Percentiles rank a stretch among this genome's conserved stretches.
Conservation (phyloP, 2,888 invertebrate species). For the Polydrusus tereticollis region DNA sequence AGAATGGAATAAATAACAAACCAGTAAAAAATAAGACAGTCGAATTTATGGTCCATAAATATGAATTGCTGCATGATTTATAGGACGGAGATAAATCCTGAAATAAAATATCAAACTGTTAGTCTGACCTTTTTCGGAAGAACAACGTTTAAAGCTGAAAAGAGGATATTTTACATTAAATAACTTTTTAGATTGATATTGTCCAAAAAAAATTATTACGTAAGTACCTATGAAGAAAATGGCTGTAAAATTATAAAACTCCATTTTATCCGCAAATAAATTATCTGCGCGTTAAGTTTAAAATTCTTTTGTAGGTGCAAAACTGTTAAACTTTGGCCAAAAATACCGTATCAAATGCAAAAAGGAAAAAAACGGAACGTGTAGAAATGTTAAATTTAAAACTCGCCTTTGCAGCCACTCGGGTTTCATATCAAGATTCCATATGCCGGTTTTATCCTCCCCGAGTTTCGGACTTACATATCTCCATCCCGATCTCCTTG, state of each 20-base stretch:
- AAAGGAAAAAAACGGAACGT: slow-evolving; percentile 23
- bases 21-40: slow-evolving; percentile 5
- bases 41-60: slow-evolving; percentile 16
- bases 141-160: too few relatives aligned
- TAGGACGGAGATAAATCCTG: neutral
- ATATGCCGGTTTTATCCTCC: slow-evolving; percentile 51
- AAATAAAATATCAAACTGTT: neutral
- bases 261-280: too few relatives aligned
- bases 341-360: slow-evolving; percentile 11
- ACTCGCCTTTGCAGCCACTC: slow-evolving; percentile 25
- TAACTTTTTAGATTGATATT: too few relatives aligned
- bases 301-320: neutral
- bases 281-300: too few relatives aligned
- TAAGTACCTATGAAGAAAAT: too few relatives aligned
- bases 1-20: slow-evolving; percentile 17
- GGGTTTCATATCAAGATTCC: slow-evolving; percentile 56
- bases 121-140: neutral
- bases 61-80: slow-evolving; percentile 19
- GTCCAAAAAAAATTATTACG: too few relatives aligned
- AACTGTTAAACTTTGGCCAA: neutral
- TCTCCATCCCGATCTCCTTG: slow-evolving; percentile 41
- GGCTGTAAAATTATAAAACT: too few relatives aligned
- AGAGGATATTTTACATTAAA: too few relatives aligned
- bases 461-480: slow-evolving; percentile 34
- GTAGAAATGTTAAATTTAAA: slow-evolving; percentile 32